Evolutionary conservation across 1,140 invertebrate genomes (phyloP), one percentile per base, ranked within the genome.

Genomic region (Ruditapes philippinarum): DNA sequence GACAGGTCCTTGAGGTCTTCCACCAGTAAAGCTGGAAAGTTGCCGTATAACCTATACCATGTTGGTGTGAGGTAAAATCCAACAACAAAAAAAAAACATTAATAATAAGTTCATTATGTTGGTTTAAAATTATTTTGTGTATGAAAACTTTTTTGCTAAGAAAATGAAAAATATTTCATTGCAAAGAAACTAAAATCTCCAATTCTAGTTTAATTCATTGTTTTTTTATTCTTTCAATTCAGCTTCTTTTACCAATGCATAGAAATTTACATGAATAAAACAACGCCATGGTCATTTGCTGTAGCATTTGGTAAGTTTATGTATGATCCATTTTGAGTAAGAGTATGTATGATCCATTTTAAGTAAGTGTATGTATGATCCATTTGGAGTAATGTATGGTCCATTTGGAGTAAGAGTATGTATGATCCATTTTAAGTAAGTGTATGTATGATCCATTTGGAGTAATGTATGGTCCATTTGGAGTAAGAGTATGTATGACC

Each of bases 221-320:
- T 22, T 25, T 14, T 45, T 14, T 68, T 68, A 9, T 68, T 45
- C 31, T 3, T 28, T 36, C 54, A n/a, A 57, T 78, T 36, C 74
- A 78, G 74, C 54, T 25, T 2, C 36, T n/a, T 78, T 14, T 54
- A 51, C 36, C 74, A 78, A 14, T 54, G 33, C 22, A 54, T 78
- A 78, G 74, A 78, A 36, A 54, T 78, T 9, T 78, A 78, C 28
- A 54, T n/a, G 9, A 78, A 78, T 25, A 78, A 54, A 78, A 25
- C 74, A 78, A 51, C 74, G 31, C 17, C 45, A 54, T 78, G 45
- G 42, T 78, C 74, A 1, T 51, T 78, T 5, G 25, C 42, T 78
- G 0, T 78, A 17, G 45, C 42, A 51, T 51, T 33, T 33, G 74
- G 74, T 78, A 54, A 51, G 74, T 78, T 22, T 22, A 5, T 3